Conservation (phyloP, 2,797 vertebrate species). For the Lepus townsendii region DNA sequence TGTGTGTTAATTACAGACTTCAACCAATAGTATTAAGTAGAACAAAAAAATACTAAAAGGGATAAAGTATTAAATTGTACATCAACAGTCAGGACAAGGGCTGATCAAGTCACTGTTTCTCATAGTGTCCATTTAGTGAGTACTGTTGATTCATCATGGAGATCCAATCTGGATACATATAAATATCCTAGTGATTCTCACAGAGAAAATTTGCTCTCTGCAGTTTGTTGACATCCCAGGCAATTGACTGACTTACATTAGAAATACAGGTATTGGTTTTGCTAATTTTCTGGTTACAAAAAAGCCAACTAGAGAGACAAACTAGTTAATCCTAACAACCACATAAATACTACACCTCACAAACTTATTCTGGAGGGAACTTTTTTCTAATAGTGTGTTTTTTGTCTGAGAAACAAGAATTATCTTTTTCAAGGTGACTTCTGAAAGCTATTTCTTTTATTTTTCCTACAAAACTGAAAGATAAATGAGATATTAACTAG, state of each 20-base stretch:
- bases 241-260: constrained; percentile 9
- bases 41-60: too few relatives aligned
- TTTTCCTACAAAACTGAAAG: constrained; percentile 45
- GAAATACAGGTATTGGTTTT: constrained; percentile 12
- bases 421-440: neutral
- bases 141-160: neutral
- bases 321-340: neutral
- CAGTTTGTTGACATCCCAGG: neutral
- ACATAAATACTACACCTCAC: neutral
- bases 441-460: neutral
- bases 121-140: neutral
- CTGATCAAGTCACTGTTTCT: too few relatives aligned
- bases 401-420: neutral
- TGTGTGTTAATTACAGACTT: too few relatives aligned
- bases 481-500: neutral
- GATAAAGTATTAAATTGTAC: too few relatives aligned
- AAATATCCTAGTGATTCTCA: constrained; percentile 32
- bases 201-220: neutral
- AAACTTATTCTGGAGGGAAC: neutral
- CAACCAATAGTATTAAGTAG: too few relatives aligned
- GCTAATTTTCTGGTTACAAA: neutral
- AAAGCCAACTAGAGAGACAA: constrained; percentile 10
- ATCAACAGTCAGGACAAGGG: too few relatives aligned
- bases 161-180: neutral
- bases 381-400: neutral